Base-by-base conservation (phyloP, 1,140 invertebrate species). In the Leptopilina boulardi region DNA sequence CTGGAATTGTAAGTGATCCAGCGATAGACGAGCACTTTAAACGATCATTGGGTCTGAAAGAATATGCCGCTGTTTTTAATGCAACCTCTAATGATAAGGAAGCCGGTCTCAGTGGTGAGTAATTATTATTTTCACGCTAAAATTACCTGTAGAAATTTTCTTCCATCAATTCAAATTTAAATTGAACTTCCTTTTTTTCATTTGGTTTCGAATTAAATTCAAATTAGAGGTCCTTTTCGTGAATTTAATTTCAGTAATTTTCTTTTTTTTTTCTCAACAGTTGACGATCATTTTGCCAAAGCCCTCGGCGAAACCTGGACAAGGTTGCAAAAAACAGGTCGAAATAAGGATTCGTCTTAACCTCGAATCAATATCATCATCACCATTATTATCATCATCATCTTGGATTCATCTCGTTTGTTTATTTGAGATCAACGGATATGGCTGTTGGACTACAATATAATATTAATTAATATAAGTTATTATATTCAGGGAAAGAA, bases 281-380 rank as follows among this genome's bases (percentile, higher is more conserved):
- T 99, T 18, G 98, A 99, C 91, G 98, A 99, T 89, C 98, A 99
- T 87, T 99, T 99, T 91, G 97, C 97, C 13, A 98, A 99, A 92
- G 97, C 98, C 2, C 92, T 99, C 5, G 97, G 97, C 0, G 97
- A 98, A 78, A 98, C 97, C 0, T 99, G 97, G 97, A 93, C 95
- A 76, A 95, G 96, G 89, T 92, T 99, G 80, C 94, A 95, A 87
- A 93, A 92, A 41, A 92, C 89, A 4, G 91, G 92, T 72, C 87
- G 90, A 87, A 92, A 75, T 75, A 89, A 90, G 77, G 86, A 91
- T 19, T 88, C 88, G 18, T 86, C 86, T 75, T 89, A 90, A 89
- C 86, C 75, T 44, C 21, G 47, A 54, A 54, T 21, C 18, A 23
- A 6, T 44, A 51, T 77, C 73, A 70, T 26, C 19, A 13, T 2